phyloP scores from a whole-genome alignment of 53 echinoderm and acorn worm species.

The Temnopleurus reevesii region DNA sequence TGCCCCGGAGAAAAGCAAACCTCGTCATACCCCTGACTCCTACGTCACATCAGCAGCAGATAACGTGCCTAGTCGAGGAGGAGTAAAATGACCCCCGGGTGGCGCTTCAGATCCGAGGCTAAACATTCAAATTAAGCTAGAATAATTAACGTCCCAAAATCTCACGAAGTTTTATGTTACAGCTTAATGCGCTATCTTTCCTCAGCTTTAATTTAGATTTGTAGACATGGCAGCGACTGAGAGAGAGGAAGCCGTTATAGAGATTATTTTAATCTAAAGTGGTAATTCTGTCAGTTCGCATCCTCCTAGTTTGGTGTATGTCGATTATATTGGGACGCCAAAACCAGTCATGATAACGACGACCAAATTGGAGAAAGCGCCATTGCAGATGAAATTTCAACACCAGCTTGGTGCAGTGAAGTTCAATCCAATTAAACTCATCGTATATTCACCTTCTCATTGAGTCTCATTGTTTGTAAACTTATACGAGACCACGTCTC shows the following conservation, averaged over 20 bases:
- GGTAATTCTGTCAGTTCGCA: background rate
- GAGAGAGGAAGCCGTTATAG: background rate
- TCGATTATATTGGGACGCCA: constrained; percentile 28
- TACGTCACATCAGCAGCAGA: background rate
- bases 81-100: background rate
- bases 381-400: constrained; percentile 28
- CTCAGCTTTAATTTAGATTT: background rate
- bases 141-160: background rate
- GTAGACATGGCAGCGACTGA: too few species aligned
- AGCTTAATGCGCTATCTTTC: background rate
- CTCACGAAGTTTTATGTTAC: constrained; percentile 19
- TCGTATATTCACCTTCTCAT: constrained; percentile 46
- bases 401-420: background rate
- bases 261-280: constrained; percentile 8
- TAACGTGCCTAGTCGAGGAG: background rate
- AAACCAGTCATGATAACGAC: constrained; percentile 1
- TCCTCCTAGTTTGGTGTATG: background rate
- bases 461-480: constrained; percentile 54
- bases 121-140: constrained; percentile 21
- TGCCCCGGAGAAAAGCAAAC: background rate
- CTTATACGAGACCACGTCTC: constrained; percentile 8
- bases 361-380: background rate
- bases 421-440: constrained; percentile 50
- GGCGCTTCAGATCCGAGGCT: background rate
- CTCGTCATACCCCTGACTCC: background rate